These are phyloP conservation scores for Chanos chanos DNA, from an alignment of 2,797 vertebrate genomes.

Conservation along the genomic window DNA sequence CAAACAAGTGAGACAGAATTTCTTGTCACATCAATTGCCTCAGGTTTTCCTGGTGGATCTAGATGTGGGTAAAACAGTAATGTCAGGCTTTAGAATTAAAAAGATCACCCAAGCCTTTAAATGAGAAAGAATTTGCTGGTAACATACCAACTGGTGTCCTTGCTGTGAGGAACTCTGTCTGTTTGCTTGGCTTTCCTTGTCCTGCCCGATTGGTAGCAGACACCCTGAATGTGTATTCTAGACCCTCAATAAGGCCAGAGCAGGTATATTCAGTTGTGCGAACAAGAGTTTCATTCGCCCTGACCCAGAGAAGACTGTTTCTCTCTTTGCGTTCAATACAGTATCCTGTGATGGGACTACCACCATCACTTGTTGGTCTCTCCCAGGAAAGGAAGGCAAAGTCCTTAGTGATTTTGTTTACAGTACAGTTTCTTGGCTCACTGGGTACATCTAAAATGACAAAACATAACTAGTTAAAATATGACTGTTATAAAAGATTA, in stretches of 20 bases:
- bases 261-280: conserved; percentile 91
- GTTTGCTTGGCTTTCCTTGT: conserved; percentile 94
- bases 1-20: conserved; percentile 87
- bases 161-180: conserved; percentile 91
- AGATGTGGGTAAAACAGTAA: too few relatives aligned
- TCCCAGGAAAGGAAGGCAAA: conserved; percentile 94
- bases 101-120: conserved; percentile 2
- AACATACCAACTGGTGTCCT: conserved; percentile 88
- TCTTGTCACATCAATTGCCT: conserved; percentile 91
- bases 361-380: conserved; percentile 86
- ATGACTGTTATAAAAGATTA: neutral
- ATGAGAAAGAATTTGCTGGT: neutral
- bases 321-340: conserved; percentile 95
- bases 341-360: conserved; percentile 90
- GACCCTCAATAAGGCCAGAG: conserved; percentile 85
- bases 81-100: conserved; percentile 4
- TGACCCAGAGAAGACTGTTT: conserved; percentile 94
- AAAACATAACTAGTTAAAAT: neutral
- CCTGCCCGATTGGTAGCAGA: conserved; percentile 91
- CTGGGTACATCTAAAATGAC: conserved; percentile 83
- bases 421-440: conserved; percentile 85
- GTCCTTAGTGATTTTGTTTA: conserved; percentile 92
- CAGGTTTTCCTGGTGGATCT: conserved; percentile 95
- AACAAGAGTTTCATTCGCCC: conserved; percentile 85
- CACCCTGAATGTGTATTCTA: conserved; percentile 96